These are phyloP conservation scores for Prionailurus bengalensis DNA, from an alignment of 2,113 vertebrate genomes.

Conservation along the genomic window DNA sequence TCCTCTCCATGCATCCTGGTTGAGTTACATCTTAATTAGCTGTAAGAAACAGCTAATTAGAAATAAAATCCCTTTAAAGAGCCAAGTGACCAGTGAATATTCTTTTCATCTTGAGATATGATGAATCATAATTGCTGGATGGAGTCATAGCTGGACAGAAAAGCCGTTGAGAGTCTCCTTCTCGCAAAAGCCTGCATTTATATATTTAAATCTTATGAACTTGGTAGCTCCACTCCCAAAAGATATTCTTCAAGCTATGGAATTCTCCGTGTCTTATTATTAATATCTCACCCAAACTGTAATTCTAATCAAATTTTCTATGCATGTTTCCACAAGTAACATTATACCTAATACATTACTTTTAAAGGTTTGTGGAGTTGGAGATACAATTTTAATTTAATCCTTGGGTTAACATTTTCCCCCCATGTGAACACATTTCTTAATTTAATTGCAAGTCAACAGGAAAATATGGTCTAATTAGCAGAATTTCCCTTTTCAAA, in stretches of 20 bases:
- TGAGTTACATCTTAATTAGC: neutral
- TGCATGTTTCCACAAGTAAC: neutral
- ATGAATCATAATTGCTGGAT: neutral
- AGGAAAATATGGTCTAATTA: constrained; percentile 60
- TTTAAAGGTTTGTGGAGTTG: neutral
- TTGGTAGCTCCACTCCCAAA: neutral
- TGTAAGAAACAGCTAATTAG: constrained; percentile 36
- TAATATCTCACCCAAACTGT: constrained; percentile 5
- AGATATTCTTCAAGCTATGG: neutral
- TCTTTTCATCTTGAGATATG: constrained; percentile 37
- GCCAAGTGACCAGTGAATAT: neutral
- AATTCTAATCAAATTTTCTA: constrained; percentile 20
- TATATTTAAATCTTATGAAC: constrained; percentile 23
- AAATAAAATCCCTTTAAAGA: constrained; percentile 42
- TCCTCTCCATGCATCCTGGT: neutral
- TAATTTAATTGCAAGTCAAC: constrained; percentile 59
- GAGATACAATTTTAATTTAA: constrained; percentile 27
- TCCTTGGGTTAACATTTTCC: neutral
- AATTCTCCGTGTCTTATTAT: neutral
- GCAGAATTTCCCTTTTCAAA: constrained; percentile 63
- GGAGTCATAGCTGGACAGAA: neutral
- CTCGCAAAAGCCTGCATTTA: neutral
- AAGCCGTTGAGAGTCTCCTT: neutral
- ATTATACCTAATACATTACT: neutral
- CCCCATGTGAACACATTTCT: constrained; percentile 15